phyloP scores from a whole-genome alignment of 2,888 invertebrate species.

The Hypena proboscidalis region DNA sequence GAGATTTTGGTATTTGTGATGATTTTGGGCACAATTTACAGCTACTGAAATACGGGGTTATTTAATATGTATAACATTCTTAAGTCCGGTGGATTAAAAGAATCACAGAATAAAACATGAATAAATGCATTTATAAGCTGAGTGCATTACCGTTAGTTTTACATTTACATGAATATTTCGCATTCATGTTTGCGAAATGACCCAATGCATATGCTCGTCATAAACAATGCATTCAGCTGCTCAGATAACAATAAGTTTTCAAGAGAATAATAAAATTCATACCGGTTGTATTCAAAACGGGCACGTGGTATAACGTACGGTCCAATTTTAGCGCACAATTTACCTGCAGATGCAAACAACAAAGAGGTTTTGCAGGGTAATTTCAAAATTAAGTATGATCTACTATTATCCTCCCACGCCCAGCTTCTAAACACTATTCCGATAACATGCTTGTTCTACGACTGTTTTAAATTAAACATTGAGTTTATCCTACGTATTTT shows the following conservation, averaged over 20 bases:
- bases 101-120: background rate
- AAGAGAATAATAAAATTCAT: constrained; percentile 77
- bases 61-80: too few species aligned
- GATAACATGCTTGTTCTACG: too few species aligned
- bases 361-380: constrained; percentile 82
- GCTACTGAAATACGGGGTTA: too few species aligned
- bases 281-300: constrained; percentile 71
- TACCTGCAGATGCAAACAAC: constrained; percentile 85
- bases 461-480: too few species aligned
- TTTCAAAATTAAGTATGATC: constrained; percentile 66
- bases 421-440: too few species aligned
- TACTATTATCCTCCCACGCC: too few species aligned
- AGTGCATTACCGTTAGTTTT: constrained; percentile 5
- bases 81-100: too few species aligned
- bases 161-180: constrained; percentile 21
- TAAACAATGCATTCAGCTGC: constrained; percentile 54
- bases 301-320: constrained; percentile 72
- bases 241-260: constrained; percentile 77
- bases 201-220: constrained; percentile 34
- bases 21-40: too few species aligned
- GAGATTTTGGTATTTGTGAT: too few species aligned
- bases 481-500: too few species aligned
- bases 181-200: constrained; percentile 38
- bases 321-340: constrained; percentile 81
- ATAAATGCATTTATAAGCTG: background rate